These are phyloP conservation scores for Anguilla marmorata DNA, from an alignment of 2,797 vertebrate species.

Conservation along the genomic window DNA sequence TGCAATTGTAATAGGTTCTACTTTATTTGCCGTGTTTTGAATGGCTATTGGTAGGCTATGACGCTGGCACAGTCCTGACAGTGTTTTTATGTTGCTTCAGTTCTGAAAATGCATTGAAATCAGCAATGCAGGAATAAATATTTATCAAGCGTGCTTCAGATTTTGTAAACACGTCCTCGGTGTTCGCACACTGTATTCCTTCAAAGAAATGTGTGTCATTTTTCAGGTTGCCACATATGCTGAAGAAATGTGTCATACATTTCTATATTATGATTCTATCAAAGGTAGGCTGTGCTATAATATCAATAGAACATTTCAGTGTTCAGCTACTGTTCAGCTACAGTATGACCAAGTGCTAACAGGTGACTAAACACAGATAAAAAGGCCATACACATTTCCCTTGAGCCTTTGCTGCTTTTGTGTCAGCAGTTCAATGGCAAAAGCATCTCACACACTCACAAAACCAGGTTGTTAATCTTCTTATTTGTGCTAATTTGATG, in stretches of 20 bases:
- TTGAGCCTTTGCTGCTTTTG: slow-evolving; percentile 6
- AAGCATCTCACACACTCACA: not conserved
- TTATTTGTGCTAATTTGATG: slow-evolving; percentile 20
- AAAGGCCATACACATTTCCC: not conserved
- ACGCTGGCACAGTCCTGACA: not conserved
- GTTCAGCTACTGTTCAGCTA: not conserved
- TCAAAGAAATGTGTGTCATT: not conserved
- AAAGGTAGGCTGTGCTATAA: not conserved
- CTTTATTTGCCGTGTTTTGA: not conserved
- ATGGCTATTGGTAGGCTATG: not conserved
- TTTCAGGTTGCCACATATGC: not conserved
- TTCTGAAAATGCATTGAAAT: not conserved
- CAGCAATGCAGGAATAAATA: not conserved
- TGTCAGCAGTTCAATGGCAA: slow-evolving; percentile 16
- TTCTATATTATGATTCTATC: not conserved
- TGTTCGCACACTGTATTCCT: not conserved
- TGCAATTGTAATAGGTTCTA: not conserved
- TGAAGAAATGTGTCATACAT: not conserved
- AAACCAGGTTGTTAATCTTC: not conserved
- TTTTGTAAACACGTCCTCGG: not conserved
- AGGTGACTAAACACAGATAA: slow-evolving; percentile 24
- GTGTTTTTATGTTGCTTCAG: not conserved
- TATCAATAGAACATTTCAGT: not conserved
- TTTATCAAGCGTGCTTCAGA: not conserved
- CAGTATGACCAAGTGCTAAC: not conserved